Conservation (phyloP, 2,113 vertebrate genomes). For the Tupaia chinensis region DNA sequence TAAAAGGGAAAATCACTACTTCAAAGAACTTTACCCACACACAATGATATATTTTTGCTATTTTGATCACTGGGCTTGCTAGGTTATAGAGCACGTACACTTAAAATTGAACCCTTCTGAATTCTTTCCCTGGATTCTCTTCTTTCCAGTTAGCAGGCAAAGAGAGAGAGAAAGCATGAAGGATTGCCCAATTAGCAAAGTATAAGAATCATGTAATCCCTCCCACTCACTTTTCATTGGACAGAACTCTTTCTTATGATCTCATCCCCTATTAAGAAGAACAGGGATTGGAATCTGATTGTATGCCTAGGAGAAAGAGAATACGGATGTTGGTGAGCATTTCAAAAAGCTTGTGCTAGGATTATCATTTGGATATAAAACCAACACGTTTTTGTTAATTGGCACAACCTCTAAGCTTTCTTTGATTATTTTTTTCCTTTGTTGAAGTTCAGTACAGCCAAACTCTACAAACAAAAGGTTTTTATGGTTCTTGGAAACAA, state of each 20-base stretch:
- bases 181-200: background rate
- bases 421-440: slow-evolving; percentile 36
- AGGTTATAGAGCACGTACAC: background rate
- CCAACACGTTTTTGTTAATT: slow-evolving; percentile 42
- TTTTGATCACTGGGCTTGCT: background rate
- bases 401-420: slow-evolving; percentile 52
- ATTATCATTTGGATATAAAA: slow-evolving; percentile 52
- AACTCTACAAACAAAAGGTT: slow-evolving; percentile 43
- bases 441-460: slow-evolving; percentile 18
- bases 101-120: background rate
- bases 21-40: background rate
- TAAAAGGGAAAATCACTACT: background rate
- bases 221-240: background rate
- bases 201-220: accelerated
- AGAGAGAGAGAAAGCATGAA: background rate
- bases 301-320: background rate
- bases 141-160: background rate
- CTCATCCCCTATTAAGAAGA: background rate
- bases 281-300: background rate
- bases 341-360: background rate
- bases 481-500: slow-evolving; percentile 35
- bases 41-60: background rate
- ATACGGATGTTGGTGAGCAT: background rate
- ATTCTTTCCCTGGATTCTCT: background rate
- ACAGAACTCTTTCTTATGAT: background rate